Percentiles rank a stretch among this genome's conserved stretches.
Conservation (phyloP, 2,113 vertebrate species). For the Hippotragus niger region DNA sequence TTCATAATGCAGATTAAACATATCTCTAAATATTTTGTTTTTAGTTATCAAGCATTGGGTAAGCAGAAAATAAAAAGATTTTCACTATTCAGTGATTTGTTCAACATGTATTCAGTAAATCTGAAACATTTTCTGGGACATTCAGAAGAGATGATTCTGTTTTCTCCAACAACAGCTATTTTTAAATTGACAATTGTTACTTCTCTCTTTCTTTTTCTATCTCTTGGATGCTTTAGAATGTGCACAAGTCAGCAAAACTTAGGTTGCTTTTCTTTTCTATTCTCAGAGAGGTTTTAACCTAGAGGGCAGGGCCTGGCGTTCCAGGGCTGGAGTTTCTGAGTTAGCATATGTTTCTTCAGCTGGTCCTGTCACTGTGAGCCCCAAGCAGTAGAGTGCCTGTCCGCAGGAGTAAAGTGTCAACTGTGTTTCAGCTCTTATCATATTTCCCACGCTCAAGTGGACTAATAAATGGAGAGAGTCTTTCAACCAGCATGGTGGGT, state of each 20-base stretch:
- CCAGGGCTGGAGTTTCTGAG: not conserved
- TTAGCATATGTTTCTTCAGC: constrained; percentile 51
- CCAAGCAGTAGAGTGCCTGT: not conserved
- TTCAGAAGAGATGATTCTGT: not conserved
- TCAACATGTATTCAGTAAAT: not conserved
- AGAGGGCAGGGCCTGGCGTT: not conserved
- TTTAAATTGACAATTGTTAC: not conserved
- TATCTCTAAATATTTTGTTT: not conserved
- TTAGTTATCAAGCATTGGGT: not conserved
- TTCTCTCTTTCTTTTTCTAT: not conserved
- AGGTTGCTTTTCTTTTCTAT: constrained; percentile 31
- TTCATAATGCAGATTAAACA: not conserved
- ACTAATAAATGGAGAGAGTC: not conserved
- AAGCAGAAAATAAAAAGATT: not conserved
- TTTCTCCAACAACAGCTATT: not conserved
- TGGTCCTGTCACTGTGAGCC: not conserved
- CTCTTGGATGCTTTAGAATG: constrained; percentile 7
- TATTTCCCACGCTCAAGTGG: not conserved
- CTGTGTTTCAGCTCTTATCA: not conserved
- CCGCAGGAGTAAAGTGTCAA: not conserved
- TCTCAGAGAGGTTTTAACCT: not conserved
- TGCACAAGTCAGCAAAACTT: constrained; percentile 19
- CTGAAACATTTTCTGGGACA: constrained; percentile 21
- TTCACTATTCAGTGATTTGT: not conserved
- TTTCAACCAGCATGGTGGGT: not conserved